Base-by-base conservation (phyloP, 1,140 invertebrate species). In the Caerostris extrusa region DNA sequence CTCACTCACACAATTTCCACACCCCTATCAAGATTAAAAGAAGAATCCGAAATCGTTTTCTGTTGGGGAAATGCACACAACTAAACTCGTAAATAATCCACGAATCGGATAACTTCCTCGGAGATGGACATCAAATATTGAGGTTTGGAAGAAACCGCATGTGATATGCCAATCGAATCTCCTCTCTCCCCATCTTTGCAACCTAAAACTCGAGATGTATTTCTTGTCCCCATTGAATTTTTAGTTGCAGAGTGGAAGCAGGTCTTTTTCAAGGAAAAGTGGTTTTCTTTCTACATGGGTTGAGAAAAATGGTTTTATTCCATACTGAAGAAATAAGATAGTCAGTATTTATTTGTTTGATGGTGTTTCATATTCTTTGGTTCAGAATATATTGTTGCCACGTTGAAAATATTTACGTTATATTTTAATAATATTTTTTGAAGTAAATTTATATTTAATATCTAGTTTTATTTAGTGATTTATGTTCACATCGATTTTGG, bases 111-210 rank as follows among this genome's bases (percentile, higher is more conserved):
- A 85, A 56, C 14, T 57, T 58, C 57, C 67, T 7, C 8, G n/a
- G 60, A 85, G 81, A 82, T 12, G 56, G 77, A 53, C 82, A 93
- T 93, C 91, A 93, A 93, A 93, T 93, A 93, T 91, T 91, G 90
- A 91, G 90, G 71, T 87, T 87, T 93, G 91, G 64, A 87, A 56
- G 91, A 87, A 93, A 93, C 34, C 64, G 61, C 67, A 93, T 93
- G 83, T 17, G 82, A 93, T 87, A 93, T 87, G 91, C 87, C 91
- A 93, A 93, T 93, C 91, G 56, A 77, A 87, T 55, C 57, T 67
- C 64, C 67, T 57, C 50, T n/a, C 71, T 61, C 82, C 88, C 91
- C 60, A 53, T 83, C 69, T 91, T 60, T 56, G 17, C 50, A 85
- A 90, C 50, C n/a, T 81, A 81, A 81, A 90, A 58, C 67, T 34